Evolutionary conservation across 2,888 invertebrate genomes (phyloP), one percentile per base, ranked within the genome.

Genomic region (Drosophila testacea): DNA sequence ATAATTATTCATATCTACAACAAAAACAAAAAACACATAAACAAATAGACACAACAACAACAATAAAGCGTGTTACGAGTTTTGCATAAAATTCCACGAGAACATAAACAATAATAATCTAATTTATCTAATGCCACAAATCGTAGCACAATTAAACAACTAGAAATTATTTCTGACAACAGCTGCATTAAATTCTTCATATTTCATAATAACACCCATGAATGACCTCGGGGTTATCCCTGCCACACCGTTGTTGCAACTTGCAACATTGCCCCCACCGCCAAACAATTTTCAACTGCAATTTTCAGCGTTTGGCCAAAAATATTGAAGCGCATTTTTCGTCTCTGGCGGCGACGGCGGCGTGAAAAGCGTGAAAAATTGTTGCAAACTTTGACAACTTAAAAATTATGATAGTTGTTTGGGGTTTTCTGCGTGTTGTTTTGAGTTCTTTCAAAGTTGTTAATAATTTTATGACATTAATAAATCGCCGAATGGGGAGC

Each of bases 381-480:
- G 85, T 74, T 85, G 69, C 77, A 74, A 85, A 83, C 81, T 84
- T 84, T 86, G 83, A 86, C 83, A 84, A 83, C 72, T 73, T 69
- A 36, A 79, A 71, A 87, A 70, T 76, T 73, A 82, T 80, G 73
- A 83, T 82, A 79, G 79, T 63, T 63, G 38, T 65, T 32, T 38
- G 16, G 64, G 68, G 61, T 44, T 56, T 38, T 22, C 11, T 22
- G 38, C 28, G 38, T 16, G 42, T 52, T 42, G 68, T 73, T 13
- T 79, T 48, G 41, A 47, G 42, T 52, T 69, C 61, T 57, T 52
- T 6, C 41, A 28, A 48, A 57, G 48, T 56, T 66, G 79, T 67
- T 79, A 77, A 83, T 81, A 77, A 85, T 81, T 87, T 82, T 69
- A 63, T 77, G 84, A 81, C 84, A 79, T 74, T 79, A 72, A 84